phyloP scores from a whole-genome alignment of 2,113 vertebrate species.

The Phodopus roborovskii region DNA sequence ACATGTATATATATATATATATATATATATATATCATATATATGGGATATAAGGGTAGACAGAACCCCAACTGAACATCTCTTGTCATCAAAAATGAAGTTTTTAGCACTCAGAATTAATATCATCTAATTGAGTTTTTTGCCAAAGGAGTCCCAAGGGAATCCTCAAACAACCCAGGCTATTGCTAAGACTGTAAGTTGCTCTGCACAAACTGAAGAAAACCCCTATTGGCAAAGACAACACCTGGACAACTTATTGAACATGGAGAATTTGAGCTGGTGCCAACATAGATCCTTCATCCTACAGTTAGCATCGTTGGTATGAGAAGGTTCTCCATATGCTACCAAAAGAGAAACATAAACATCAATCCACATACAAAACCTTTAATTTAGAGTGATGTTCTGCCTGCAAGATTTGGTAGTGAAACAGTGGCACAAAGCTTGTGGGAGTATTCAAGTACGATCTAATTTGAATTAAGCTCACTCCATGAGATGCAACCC shows the following conservation, averaged over 20 bases:
- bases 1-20: too few species aligned
- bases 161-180: background rate
- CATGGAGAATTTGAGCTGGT: background rate
- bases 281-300: background rate
- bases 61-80: background rate
- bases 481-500: background rate
- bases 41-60: background rate
- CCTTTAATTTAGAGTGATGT: background rate
- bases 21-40: too few species aligned
- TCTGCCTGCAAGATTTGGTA: background rate
- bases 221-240: background rate
- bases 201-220: background rate
- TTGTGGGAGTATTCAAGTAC: background rate
- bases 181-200: background rate
- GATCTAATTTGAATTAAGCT: background rate
- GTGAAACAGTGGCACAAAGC: background rate
- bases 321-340: too few species aligned
- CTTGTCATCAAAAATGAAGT: background rate
- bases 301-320: background rate
- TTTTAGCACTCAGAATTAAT: background rate
- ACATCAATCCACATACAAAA: rapidly evolving
- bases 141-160: background rate
- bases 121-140: background rate
- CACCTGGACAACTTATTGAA: background rate
- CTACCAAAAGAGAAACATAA: background rate